Evolutionary conservation across 2,113 vertebrate genomes (phyloP).

Genomic region (Phainopepla nitens): DNA sequence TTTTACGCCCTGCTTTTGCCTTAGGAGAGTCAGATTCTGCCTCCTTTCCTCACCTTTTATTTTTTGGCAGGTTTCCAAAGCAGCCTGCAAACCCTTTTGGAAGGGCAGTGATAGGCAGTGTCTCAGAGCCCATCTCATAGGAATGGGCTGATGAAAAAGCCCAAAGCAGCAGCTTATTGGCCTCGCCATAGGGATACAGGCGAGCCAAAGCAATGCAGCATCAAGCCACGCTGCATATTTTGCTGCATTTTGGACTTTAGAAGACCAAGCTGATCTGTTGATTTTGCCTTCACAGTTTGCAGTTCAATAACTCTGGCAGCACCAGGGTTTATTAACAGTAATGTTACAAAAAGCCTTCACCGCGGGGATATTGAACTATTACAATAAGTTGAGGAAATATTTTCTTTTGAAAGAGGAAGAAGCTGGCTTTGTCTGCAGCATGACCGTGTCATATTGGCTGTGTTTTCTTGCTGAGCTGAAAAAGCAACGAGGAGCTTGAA

Average conservation of each 20-base stretch:
- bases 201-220: accelerated
- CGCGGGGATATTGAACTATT: background rate
- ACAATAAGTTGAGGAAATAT: slow-evolving; percentile 22
- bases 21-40: background rate
- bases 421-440: slow-evolving; percentile 8
- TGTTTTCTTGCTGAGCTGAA: slow-evolving; percentile 4
- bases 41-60: slow-evolving; percentile 1
- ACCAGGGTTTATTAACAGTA: background rate
- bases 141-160: background rate
- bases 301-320: background rate
- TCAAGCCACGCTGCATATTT: background rate
- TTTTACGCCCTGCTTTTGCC: background rate
- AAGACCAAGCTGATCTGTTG: background rate
- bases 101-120: background rate
- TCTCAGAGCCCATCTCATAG: background rate
- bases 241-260: background rate
- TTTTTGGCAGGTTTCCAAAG: background rate
- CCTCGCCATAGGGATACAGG: accelerated
- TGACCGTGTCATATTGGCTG: background rate
- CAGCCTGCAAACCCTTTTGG: background rate
- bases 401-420: slow-evolving; percentile 29
- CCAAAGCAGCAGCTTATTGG: background rate
- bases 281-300: background rate
- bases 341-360: background rate
- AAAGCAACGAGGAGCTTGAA: slow-evolving; percentile 30